These are phyloP conservation scores for Ciona savignyi DNA, from an alignment of 23 tunicate genomes.

Conservation along the genomic window DNA sequence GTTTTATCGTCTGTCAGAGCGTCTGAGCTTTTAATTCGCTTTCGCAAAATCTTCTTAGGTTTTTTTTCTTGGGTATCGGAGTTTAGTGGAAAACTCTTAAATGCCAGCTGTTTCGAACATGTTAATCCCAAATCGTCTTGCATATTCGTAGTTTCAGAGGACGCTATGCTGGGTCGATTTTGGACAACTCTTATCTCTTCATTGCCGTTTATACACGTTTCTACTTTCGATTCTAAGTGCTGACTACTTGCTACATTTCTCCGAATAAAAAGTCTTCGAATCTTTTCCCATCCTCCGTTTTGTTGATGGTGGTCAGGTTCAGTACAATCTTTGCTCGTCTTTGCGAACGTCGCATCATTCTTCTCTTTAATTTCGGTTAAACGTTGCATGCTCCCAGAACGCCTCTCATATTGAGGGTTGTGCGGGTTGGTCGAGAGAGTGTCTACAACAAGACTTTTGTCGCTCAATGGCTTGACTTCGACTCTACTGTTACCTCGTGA, in stretches of 20 bases:
- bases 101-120: too few relatives aligned
- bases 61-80: background rate
- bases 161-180: background rate
- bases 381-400: slow-evolving; percentile 10
- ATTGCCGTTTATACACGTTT: background rate
- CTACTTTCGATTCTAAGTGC: background rate
- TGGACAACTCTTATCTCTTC: background rate
- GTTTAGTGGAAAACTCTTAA: background rate
- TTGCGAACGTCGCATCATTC: background rate
- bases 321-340: background rate
- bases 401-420: slow-evolving; percentile 2
- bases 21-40: background rate
- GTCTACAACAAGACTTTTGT: slow-evolving; percentile 7
- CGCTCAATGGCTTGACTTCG: background rate
- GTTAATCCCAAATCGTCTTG: background rate
- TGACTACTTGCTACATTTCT: background rate
- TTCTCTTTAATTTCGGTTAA: slow-evolving; percentile 11
- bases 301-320: background rate
- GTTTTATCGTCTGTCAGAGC: background rate
- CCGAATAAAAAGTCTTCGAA: background rate
- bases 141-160: background rate
- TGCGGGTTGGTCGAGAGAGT: slow-evolving; percentile 15
- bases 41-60: background rate
- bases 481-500: background rate
- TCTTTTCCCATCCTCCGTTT: background rate